Evolutionary conservation across 2,797 vertebrate genomes (phyloP).

Genomic region (Protonibea diacanthus): DNA sequence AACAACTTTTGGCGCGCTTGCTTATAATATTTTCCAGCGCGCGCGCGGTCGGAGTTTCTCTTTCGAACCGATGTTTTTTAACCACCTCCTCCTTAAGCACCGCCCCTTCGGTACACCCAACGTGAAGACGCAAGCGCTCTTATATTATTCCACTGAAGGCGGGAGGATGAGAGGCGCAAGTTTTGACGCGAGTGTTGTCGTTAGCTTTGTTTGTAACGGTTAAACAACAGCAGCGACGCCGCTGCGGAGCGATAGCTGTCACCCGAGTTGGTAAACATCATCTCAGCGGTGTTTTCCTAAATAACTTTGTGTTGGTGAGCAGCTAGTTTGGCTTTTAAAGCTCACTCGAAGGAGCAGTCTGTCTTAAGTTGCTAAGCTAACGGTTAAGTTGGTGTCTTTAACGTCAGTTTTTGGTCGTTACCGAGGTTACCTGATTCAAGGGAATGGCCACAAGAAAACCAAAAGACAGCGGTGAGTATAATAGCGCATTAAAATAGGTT

Average conservation of each 20-base stretch:
- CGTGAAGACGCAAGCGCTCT: accelerated
- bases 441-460: slow-evolving; percentile 65
- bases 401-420: not conserved
- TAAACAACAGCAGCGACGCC: not conserved
- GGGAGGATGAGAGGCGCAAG: slow-evolving; percentile 63
- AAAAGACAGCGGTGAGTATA: slow-evolving; percentile 46
- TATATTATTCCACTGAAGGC: slow-evolving; percentile 40
- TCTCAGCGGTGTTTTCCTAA: not conserved
- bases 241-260: too few species aligned
- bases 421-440: not conserved
- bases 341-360: not conserved
- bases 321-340: not conserved
- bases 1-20: slow-evolving; percentile 2
- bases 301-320: accelerated
- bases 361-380: slow-evolving; percentile 40
- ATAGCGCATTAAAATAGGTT: not conserved
- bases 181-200: slow-evolving; percentile 18
- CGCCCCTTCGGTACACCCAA: not conserved
- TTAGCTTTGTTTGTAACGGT: not conserved
- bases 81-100: slow-evolving; percentile 15
- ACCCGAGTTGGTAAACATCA: not conserved
- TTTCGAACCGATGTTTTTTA: accelerated
- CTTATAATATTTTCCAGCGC: accelerated
- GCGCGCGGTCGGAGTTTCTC: slow-evolving; percentile 18
- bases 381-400: not conserved